Evolutionary conservation across 2,113 vertebrate species (phyloP).

Genomic region (Colinus virginianus): DNA sequence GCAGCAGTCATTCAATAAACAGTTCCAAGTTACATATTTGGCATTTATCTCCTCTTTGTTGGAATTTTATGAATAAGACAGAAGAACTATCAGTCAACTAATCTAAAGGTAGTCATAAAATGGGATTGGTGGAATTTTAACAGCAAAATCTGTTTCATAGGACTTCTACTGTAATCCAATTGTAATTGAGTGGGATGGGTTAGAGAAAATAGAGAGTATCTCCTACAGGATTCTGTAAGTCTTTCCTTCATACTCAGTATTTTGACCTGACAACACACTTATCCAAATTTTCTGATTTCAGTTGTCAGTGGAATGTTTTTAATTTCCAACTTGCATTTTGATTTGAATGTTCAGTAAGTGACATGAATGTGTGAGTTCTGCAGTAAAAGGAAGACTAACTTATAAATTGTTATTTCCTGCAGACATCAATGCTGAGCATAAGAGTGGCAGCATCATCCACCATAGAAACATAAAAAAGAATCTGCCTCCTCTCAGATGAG

Average conservation of each 20-base stretch:
- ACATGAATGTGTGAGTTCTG: constrained; percentile 18
- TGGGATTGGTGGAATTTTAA: constrained; percentile 25
- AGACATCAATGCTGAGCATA: neutral
- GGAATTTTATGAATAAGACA: neutral
- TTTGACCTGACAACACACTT: neutral
- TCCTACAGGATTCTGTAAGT: neutral
- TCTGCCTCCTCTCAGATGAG: neutral
- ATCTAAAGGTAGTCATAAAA: constrained; percentile 34
- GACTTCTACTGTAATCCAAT: neutral
- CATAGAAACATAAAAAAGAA: neutral
- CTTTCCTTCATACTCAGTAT: neutral
- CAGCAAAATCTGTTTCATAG: neutral
- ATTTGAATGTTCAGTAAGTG: constrained; percentile 26
- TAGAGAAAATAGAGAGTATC: neutral
- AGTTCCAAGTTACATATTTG: neutral
- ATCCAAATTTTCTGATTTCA: neutral
- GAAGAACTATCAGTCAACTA: neutral
- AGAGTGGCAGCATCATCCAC: neutral
- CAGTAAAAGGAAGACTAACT: constrained; percentile 49
- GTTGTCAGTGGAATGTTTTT: neutral
- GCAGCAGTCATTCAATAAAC: neutral
- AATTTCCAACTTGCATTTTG: constrained; percentile 41
- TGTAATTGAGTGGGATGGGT: constrained; percentile 3
- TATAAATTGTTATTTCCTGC: constrained; percentile 17
- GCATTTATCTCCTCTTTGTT: neutral